Conservation (phyloP, 2,113 vertebrate species). For the Collichthys lucidus region DNA sequence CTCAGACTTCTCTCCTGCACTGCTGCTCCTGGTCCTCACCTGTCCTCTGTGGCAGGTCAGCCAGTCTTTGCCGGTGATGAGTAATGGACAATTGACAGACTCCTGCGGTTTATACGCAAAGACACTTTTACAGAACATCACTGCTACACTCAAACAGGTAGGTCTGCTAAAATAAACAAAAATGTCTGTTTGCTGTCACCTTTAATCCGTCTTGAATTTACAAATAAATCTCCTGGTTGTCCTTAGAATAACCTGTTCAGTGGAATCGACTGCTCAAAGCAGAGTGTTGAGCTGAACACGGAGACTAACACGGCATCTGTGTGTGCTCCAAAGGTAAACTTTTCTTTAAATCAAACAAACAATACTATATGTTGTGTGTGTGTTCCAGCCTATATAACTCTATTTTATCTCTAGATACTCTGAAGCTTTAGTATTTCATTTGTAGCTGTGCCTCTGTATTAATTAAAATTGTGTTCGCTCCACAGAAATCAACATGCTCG, state of each 20-base stretch:
- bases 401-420: background rate
- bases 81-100: background rate
- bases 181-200: background rate
- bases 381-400: background rate
- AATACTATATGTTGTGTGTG: too few relatives aligned
- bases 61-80: constrained; percentile 45
- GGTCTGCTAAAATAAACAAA: fast-evolving
- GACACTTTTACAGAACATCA: constrained; percentile 71
- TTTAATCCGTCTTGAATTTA: background rate
- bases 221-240: background rate
- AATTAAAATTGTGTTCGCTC: background rate
- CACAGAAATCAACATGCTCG: constrained; percentile 81
- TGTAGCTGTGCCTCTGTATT: background rate
- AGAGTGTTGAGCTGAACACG: constrained; percentile 65
- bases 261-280: constrained; percentile 76
- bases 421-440: background rate
- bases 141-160: constrained; percentile 60
- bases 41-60: constrained; percentile 47
- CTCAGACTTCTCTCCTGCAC: constrained; percentile 51
- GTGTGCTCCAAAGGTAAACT: constrained; percentile 77
- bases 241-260: constrained; percentile 69
- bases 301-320: constrained; percentile 56
- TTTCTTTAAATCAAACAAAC: too few relatives aligned
- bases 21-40: constrained; percentile 67
- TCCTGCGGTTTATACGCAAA: constrained; percentile 57